Conservation (phyloP, 2,797 vertebrate genomes). For the Ptychobarbus kaznakovi region DNA sequence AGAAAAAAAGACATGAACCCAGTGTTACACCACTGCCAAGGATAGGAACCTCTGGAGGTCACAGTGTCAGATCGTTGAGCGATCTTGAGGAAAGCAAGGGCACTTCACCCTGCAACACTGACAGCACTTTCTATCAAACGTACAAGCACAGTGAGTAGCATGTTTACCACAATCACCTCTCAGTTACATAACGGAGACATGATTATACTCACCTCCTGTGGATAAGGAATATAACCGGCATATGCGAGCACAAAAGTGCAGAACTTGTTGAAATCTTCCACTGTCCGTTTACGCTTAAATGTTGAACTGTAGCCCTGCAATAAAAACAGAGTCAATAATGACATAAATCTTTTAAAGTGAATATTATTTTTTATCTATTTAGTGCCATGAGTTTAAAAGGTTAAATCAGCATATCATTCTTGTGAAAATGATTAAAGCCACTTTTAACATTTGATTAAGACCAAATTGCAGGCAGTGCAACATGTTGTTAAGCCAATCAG, state of each 20-base stretch:
- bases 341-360: neutral
- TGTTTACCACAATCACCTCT: slow-evolving; percentile 3
- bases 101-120: slow-evolving; percentile 36
- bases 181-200: neutral
- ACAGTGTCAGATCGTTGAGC: slow-evolving; percentile 29
- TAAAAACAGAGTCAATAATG: slow-evolving; percentile 28
- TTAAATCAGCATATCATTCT: neutral
- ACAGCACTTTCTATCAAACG: slow-evolving; percentile 37
- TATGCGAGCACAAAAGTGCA: slow-evolving; percentile 98
- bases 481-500: neutral
- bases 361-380: neutral
- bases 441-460: neutral
- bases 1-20: slow-evolving; percentile 11
- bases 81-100: slow-evolving; percentile 20
- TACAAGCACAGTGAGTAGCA: slow-evolving; percentile 17
- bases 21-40: slow-evolving; percentile 34
- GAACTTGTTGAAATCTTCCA: slow-evolving; percentile 99
- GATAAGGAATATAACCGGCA: slow-evolving; percentile 97
- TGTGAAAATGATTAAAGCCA: neutral
- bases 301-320: slow-evolving; percentile 79
- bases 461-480: neutral
- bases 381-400: neutral
- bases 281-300: slow-evolving; percentile 87
- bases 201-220: slow-evolving; percentile 84
- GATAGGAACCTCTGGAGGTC: slow-evolving; percentile 28